Percentiles rank a stretch among this genome's conserved stretches.
These are phyloP conservation scores for Melolontha melolontha DNA, from an alignment of 2,888 invertebrate species.

Conservation along the genomic window DNA sequence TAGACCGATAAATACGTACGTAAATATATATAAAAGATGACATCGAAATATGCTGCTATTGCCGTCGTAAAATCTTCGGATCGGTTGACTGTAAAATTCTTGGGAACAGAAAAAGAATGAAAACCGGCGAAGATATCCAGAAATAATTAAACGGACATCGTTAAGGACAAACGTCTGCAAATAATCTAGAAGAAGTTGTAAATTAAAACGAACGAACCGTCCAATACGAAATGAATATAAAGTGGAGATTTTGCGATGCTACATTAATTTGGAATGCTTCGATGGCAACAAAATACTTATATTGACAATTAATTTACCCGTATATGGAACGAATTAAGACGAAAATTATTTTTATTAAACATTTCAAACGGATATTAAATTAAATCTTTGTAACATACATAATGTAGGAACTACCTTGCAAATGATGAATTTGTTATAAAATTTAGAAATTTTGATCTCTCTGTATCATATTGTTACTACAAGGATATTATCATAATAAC, in stretches of 20 bases:
- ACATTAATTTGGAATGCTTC: constrained; percentile 31
- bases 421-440: too few relatives aligned
- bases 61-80: constrained; percentile 48
- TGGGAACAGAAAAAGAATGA: constrained; percentile 14
- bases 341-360: neutral
- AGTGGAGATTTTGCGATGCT: constrained; percentile 29
- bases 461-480: too few relatives aligned
- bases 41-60: constrained; percentile 50
- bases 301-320: constrained; percentile 16
- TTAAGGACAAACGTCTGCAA: constrained; percentile 56
- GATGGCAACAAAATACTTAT: constrained; percentile 18
- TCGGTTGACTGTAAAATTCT: constrained; percentile 49
- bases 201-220: constrained; percentile 45
- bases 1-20: constrained; percentile 57
- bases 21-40: constrained; percentile 54
- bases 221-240: constrained; percentile 29
- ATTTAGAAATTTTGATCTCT: too few relatives aligned
- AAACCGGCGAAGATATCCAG: constrained; percentile 48
- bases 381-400: neutral
- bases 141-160: constrained; percentile 56
- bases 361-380: neutral
- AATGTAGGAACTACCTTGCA: too few relatives aligned
- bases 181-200: constrained; percentile 55
- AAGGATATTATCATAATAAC: too few relatives aligned
- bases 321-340: too few relatives aligned